Conservation (phyloP, 2,113 vertebrate genomes). For the Hippocampus barbouri region DNA sequence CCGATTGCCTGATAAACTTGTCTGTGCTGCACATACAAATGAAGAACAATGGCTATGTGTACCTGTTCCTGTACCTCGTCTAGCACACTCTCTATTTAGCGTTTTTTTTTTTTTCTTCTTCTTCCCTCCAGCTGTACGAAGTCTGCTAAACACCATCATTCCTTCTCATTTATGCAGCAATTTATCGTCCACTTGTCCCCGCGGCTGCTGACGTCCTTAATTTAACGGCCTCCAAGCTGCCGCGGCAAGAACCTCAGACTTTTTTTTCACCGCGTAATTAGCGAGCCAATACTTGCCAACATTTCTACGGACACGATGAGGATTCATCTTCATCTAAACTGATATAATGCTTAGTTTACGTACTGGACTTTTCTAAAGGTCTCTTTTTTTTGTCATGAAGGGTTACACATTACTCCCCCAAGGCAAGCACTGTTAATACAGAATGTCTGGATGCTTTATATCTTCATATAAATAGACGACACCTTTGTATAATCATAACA, state of each 20-base stretch:
- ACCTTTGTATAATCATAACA: not conserved
- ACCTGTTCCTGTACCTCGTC: not conserved
- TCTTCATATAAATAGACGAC: not conserved
- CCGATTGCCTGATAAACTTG: conserved; percentile 38
- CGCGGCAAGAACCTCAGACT: not conserved
- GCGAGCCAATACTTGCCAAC: too few species aligned
- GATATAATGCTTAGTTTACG: too few species aligned
- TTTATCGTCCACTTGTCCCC: not conserved
- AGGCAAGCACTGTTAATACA: not conserved
- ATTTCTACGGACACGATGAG: too few species aligned
- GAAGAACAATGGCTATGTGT: conserved; percentile 9
- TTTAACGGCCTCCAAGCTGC: not conserved
- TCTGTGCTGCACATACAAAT: conserved; percentile 23
- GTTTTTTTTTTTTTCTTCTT: not conserved
- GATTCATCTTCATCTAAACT: too few species aligned
- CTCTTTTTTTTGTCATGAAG: not conserved
- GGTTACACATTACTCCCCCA: not conserved
- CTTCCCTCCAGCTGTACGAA: not conserved
- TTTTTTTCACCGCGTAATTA: not conserved
- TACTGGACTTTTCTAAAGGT: too few species aligned
- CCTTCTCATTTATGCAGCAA: not conserved
- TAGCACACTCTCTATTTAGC: conserved; percentile 17
- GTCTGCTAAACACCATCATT: not conserved
- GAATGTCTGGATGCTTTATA: not conserved
- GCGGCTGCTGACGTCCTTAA: not conserved